phyloP scores from a whole-genome alignment of 1,140 invertebrate species.

The Lepidurus arcticus region DNA sequence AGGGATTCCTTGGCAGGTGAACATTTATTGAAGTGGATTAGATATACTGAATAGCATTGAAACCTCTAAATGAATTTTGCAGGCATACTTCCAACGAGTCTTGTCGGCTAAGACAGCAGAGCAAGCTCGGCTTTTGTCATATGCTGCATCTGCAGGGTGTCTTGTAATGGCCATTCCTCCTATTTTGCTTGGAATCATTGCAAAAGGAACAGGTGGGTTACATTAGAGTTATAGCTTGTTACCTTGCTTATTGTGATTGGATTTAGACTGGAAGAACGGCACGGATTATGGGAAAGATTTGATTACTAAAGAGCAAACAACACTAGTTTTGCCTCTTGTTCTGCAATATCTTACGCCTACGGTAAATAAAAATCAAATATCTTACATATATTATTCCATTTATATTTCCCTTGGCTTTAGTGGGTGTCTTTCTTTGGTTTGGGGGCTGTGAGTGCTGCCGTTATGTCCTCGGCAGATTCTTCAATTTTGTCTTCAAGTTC shows the following conservation, averaged over 20 bases:
- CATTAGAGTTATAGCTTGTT: background rate
- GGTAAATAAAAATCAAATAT: conserved; percentile 39
- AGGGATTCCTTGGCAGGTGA: conserved; percentile 78
- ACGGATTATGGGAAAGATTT: conserved; percentile 49
- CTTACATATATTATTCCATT: conserved; percentile 11
- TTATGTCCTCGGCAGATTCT: conserved; percentile 76
- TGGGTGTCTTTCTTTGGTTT: conserved; percentile 63
- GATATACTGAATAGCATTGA: background rate
- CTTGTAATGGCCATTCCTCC: conserved; percentile 67
- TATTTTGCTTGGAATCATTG: conserved; percentile 66
- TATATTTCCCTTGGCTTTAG: conserved; percentile 37
- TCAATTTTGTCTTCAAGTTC: conserved; percentile 68
- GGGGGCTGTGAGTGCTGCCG: conserved; percentile 70
- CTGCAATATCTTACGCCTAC: conserved; percentile 65
- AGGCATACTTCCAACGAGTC: conserved; percentile 78
- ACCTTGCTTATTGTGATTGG: conserved; percentile 27
- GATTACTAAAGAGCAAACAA: conserved; percentile 50
- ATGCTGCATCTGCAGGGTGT: conserved; percentile 66
- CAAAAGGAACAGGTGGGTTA: conserved; percentile 54
- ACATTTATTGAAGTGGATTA: conserved; percentile 8
- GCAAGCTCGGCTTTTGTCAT: conserved; percentile 64
- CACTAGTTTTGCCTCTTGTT: conserved; percentile 65
- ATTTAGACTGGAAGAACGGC: conserved; percentile 56
- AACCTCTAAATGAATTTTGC: conserved; percentile 38
- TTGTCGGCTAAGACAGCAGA: conserved; percentile 64